Percentiles rank a stretch among this genome's conserved stretches.
These are phyloP conservation scores for Brachirus orientalis DNA, from an alignment of 2,113 vertebrate genomes.

Conservation along the genomic window DNA sequence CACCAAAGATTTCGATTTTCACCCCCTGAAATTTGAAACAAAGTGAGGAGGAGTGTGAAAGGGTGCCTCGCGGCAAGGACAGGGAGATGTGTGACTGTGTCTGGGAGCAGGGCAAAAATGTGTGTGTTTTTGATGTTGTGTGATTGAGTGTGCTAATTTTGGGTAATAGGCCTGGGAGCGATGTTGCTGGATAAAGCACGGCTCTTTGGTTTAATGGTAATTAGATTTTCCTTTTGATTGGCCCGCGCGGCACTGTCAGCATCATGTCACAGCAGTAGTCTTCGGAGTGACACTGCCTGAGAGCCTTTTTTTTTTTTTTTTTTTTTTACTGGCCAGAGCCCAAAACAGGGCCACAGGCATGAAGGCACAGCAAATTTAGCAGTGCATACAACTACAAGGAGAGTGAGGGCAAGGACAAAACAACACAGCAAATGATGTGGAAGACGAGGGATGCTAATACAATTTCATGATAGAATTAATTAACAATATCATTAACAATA, in stretches of 20 bases:
- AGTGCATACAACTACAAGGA: constrained; percentile 16
- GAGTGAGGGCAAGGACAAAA: constrained; percentile 1
- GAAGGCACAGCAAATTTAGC: background rate
- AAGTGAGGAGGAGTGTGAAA: constrained; percentile 48
- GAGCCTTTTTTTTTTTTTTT: constrained; percentile 38
- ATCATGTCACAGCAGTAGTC: constrained; percentile 62
- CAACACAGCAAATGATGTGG: background rate
- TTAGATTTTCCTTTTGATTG: constrained; percentile 74
- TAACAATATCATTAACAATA: too few species aligned
- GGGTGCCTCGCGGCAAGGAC: constrained; percentile 39
- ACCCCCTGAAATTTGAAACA: constrained; percentile 40
- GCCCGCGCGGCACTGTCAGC: constrained; percentile 67
- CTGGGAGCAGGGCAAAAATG: constrained; percentile 28
- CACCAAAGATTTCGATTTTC: constrained; percentile 24
- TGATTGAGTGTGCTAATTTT: constrained; percentile 57
- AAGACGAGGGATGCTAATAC: background rate
- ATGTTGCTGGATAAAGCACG: constrained; percentile 49
- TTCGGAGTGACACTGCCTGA: constrained; percentile 63
- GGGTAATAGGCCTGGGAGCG: constrained; percentile 67
- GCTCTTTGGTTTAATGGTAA: constrained; percentile 71
- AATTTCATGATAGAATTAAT: too few species aligned
- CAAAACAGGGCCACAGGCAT: constrained; percentile 40
- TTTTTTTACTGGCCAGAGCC: constrained; percentile 51
- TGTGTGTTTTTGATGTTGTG: constrained; percentile 37
- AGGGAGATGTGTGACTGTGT: constrained; percentile 20